phyloP scores from a whole-genome alignment of 2,797 vertebrate genomes.

The Karalla daura region DNA sequence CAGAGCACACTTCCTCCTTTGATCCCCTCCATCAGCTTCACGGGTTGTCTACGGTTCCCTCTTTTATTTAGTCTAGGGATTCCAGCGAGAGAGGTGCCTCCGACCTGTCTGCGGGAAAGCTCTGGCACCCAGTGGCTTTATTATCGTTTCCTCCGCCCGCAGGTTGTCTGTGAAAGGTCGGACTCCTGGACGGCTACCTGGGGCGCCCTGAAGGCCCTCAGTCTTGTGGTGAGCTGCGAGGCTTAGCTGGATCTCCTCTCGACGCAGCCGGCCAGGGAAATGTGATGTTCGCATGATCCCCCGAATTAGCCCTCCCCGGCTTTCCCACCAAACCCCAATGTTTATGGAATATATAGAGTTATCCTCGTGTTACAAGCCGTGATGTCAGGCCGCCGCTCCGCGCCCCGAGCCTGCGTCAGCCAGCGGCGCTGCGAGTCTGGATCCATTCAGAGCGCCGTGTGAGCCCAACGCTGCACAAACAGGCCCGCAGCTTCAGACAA shows the following conservation, averaged over 20 bases:
- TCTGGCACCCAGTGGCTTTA: slow-evolving; percentile 27
- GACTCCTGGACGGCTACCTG: slow-evolving; percentile 21
- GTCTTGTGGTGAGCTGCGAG: slow-evolving; percentile 15
- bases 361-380: slow-evolving; percentile 59
- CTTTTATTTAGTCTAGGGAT: slow-evolving; percentile 46
- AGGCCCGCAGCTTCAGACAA: slow-evolving; percentile 50
- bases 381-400: slow-evolving; percentile 54
- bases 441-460: slow-evolving; percentile 28
- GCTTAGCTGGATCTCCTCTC: slow-evolving; percentile 28
- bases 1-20: slow-evolving; percentile 8
- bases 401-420: slow-evolving; percentile 59
- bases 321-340: slow-evolving; percentile 54
- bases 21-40: slow-evolving; percentile 6
- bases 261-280: slow-evolving; percentile 21
- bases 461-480: slow-evolving; percentile 48
- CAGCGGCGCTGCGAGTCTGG: slow-evolving; percentile 42
- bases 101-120: background rate
- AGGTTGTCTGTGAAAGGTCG: slow-evolving; percentile 38
- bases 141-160: slow-evolving; percentile 53
- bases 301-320: slow-evolving; percentile 11
- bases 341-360: slow-evolving; percentile 59
- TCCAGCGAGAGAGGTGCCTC: slow-evolving; percentile 22
- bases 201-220: slow-evolving; percentile 32
- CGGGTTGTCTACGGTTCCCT: slow-evolving; percentile 47
- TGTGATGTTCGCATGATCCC: slow-evolving; percentile 26